These are phyloP conservation scores for Hipparchia semele DNA, from an alignment of 2,888 invertebrate species.

Conservation along the genomic window DNA sequence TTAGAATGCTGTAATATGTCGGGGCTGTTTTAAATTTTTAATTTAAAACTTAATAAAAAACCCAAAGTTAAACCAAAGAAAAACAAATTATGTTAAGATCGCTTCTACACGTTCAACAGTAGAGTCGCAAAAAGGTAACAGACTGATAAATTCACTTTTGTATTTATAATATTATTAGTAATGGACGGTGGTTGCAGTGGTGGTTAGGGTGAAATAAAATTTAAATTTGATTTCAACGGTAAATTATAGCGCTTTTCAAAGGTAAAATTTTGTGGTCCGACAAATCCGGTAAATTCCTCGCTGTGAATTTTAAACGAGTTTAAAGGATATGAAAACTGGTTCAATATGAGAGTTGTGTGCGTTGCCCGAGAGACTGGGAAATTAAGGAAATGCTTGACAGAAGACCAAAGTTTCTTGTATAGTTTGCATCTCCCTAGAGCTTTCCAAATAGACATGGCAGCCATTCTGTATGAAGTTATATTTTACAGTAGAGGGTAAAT, in stretches of 20 bases:
- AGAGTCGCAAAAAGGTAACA: too few species aligned
- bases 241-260: slow-evolving; percentile 29
- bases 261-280: slow-evolving; percentile 35
- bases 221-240: slow-evolving; percentile 26
- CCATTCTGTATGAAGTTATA: too few species aligned
- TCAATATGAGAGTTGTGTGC: slow-evolving; percentile 26
- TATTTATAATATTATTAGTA: too few species aligned
- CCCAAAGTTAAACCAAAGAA: too few species aligned
- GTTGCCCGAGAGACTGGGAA: background rate
- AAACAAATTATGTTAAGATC: too few species aligned
- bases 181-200: background rate
- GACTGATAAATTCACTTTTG: too few species aligned
- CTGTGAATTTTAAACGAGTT: slow-evolving; percentile 35
- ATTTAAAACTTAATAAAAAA: too few species aligned
- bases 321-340: slow-evolving; percentile 31
- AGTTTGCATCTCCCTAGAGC: background rate
- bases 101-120: too few species aligned
- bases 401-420: background rate
- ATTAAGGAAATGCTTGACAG: background rate
- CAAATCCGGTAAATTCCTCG: slow-evolving; percentile 34
- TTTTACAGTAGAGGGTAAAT: too few species aligned
- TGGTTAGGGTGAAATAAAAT: slow-evolving; percentile 23
- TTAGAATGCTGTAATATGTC: too few species aligned
- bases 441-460: too few species aligned
- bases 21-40: too few species aligned